These are phyloP conservation scores for Enteromius argenteus DNA, from an alignment of 2,797 vertebrate genomes.

Conservation along the genomic window DNA sequence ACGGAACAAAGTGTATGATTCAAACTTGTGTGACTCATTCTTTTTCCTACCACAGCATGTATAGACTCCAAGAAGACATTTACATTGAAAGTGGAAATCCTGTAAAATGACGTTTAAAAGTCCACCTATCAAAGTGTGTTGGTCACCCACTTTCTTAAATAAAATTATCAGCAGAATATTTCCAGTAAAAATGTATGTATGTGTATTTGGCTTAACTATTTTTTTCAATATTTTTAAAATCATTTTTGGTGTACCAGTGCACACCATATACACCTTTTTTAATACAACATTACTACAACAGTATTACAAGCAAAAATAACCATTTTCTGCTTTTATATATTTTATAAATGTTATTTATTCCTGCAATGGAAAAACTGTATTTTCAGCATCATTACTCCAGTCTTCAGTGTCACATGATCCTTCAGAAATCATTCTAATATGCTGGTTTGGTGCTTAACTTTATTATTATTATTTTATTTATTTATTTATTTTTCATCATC, in stretches of 20 bases:
- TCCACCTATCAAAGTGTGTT: background rate
- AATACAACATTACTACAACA: too few relatives aligned
- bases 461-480: background rate
- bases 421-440: background rate
- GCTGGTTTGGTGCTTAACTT: background rate
- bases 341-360: background rate
- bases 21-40: slow-evolving; percentile 2
- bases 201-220: too few relatives aligned
- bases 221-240: too few relatives aligned
- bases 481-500: too few relatives aligned
- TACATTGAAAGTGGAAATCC: background rate
- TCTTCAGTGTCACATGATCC: background rate
- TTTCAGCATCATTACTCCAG: background rate
- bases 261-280: background rate
- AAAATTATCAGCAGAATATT: background rate
- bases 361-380: background rate
- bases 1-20: slow-evolving; percentile 27
- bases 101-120: background rate
- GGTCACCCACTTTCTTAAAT: background rate
- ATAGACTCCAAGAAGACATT: background rate
- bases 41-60: background rate
- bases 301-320: too few relatives aligned
- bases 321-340: too few relatives aligned
- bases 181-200: background rate
- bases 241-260: background rate